Base-by-base conservation (phyloP, 2,113 vertebrate genomes). In the Reinhardtius hippoglossoides region DNA sequence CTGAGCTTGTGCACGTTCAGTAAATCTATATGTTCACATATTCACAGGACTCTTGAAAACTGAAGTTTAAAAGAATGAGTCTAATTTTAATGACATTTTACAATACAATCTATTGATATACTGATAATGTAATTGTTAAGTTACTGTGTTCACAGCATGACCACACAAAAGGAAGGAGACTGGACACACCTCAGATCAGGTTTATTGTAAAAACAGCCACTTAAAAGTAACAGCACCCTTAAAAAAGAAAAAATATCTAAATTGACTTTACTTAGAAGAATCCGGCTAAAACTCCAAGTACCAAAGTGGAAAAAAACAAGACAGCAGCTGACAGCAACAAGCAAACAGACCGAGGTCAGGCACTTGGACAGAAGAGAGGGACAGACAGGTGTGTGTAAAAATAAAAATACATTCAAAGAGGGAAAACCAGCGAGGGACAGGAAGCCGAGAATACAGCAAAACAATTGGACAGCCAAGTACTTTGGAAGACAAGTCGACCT, bases 161-260 rank as follows among this genome's bases (percentile, higher is more conserved):
- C 44, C 48, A 50, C 48, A 21, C n/a, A 24, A 63, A 44, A 56
- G 58, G 27, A 35, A 35, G 15, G 27, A 68, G 14, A 67, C 9
- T 21, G 5, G 10, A 23, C 5, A 75, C 26, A 72, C 58, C 62
- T 83, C 74, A 78, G 58, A 73, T 82, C 40, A 61, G 27, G 50
- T 94, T 90, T 92, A 94, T 85, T 93, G 91, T 91, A 94, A 94
- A 93, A 92, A 94, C 57, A 74, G 60, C 67, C 1, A 24, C 77
- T 52, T 76, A 73, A 90, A 87, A 71, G 69, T 82, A 85, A 91
- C 71, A 82, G 59, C 46, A 89, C 62, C 62, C 75, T 66, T 42
- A 79, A 83, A 83, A 74, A 52, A 9, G 59, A 50, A 40, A 71
- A 37, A 68, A 71, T 5, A 1, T 15, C 54, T 18, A 75, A 71